Conservation (phyloP, 2,888 invertebrate species). For the Punctoribates punctum region DNA sequence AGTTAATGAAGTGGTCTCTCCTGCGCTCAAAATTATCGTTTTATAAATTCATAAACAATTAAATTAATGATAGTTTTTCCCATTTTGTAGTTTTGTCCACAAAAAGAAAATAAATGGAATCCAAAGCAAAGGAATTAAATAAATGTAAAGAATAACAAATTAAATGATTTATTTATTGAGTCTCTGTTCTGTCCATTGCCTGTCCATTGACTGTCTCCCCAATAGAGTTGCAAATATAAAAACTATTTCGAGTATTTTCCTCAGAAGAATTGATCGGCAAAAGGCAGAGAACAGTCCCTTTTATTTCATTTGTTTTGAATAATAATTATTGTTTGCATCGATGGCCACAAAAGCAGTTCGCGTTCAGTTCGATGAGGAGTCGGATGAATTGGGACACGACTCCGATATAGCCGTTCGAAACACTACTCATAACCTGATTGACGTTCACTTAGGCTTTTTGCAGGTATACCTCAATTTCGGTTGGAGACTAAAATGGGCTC, state of each 20-base stretch:
- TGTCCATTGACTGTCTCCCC: too few species aligned
- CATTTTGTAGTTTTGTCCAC: neutral
- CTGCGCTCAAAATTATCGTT: neutral
- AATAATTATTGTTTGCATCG: neutral
- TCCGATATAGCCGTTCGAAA: conserved; percentile 16
- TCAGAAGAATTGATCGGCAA: too few species aligned
- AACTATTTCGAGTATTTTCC: too few species aligned
- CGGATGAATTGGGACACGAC: neutral
- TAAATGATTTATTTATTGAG: too few species aligned
- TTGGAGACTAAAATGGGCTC: too few species aligned
- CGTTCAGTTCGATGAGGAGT: conserved; percentile 35
- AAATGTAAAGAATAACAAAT: too few species aligned
- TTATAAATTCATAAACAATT: neutral
- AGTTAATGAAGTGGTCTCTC: neutral
- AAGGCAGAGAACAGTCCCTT: too few species aligned
- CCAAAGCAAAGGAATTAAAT: too few species aligned
- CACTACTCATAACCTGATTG: neutral
- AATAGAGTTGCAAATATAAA: too few species aligned
- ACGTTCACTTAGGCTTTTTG: conserved; percentile 37
- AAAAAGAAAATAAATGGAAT: neutral
- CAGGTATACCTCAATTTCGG: too few species aligned
- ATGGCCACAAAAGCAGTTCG: neutral
- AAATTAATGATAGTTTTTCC: neutral
- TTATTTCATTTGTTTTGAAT: neutral
- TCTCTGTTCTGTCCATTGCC: too few species aligned